A percentile compares a stretch with the other conserved stretches of the same genome.
phyloP scores from a whole-genome alignment of 64 coral and sea anemone genomes.

The Anthopleura sola region DNA sequence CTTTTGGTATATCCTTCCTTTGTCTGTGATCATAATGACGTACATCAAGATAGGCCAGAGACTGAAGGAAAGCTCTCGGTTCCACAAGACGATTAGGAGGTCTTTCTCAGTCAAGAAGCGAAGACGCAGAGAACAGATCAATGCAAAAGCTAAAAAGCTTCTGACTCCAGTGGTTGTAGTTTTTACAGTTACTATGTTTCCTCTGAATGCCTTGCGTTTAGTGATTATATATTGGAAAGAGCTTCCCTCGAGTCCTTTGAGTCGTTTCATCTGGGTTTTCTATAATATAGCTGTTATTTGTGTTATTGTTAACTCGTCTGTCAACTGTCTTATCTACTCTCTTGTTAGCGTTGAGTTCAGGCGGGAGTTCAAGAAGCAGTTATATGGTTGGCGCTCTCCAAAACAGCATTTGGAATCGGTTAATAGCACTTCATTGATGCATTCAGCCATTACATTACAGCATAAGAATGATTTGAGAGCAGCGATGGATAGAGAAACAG shows the following conservation, averaged over 20 bases:
- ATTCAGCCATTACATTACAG: neutral
- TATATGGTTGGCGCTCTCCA: neutral
- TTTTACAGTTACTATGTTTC: constrained; percentile 64
- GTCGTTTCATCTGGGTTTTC: constrained; percentile 55
- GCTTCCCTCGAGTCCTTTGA: neutral
- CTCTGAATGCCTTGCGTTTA: constrained; percentile 70
- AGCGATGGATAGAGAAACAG: neutral
- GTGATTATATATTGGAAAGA: constrained; percentile 34
- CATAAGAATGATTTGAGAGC: neutral
- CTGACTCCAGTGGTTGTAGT: constrained; percentile 71
- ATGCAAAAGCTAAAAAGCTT: constrained; percentile 70
- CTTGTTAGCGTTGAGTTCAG: constrained; percentile 64
- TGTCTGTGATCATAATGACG: constrained; percentile 31
- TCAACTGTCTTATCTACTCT: constrained; percentile 75
- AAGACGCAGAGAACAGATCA: constrained; percentile 37
- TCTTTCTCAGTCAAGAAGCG: neutral
- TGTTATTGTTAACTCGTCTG: constrained; percentile 61
- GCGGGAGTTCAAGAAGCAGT: constrained; percentile 33
- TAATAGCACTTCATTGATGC: neutral
- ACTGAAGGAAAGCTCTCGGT: constrained; percentile 48
- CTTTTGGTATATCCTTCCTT: constrained; percentile 66
- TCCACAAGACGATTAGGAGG: constrained; percentile 38
- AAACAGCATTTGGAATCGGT: neutral
- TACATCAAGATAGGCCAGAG: constrained; percentile 46
- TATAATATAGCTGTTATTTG: constrained; percentile 44